A percentile compares a stretch with the other conserved stretches of the same genome.
Conservation (phyloP, 2,113 vertebrate species). For the Sphyrna mokarran region DNA sequence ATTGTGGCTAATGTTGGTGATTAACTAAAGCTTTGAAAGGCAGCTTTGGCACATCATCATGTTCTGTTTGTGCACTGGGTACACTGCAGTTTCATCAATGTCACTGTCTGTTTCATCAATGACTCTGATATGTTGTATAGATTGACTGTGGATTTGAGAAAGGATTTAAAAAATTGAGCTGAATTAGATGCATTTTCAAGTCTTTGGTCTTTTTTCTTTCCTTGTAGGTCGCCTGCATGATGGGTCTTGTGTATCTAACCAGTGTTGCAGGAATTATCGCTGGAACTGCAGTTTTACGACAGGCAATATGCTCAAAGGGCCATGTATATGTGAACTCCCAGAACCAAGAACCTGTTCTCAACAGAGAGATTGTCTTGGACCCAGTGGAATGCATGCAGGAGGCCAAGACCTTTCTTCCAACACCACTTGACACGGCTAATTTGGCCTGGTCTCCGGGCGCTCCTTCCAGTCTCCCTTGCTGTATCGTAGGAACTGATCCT, state of each 20-base stretch:
- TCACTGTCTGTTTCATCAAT: background rate
- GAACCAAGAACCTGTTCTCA: background rate
- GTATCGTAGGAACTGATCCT: constrained; percentile 42
- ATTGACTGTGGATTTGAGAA: background rate
- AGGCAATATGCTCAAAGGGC: constrained; percentile 55
- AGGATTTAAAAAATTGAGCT: background rate
- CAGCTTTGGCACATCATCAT: background rate
- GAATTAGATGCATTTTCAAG: background rate
- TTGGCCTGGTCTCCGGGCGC: constrained; percentile 22
- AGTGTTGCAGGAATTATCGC: constrained; percentile 74
- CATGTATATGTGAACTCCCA: background rate
- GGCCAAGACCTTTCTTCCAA: constrained; percentile 41
- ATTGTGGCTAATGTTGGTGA: background rate
- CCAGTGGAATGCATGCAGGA: constrained; percentile 41
- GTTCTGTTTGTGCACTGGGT: background rate
- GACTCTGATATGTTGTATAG: background rate
- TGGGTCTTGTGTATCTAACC: constrained; percentile 80
- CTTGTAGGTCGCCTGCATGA: constrained; percentile 78
- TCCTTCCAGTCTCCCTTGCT: constrained; percentile 42
- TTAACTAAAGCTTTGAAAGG: background rate
- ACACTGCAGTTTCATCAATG: background rate
- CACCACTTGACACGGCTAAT: constrained; percentile 36
- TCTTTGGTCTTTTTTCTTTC: constrained; percentile 8
- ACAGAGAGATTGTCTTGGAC: background rate
- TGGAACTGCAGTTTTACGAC: constrained; percentile 65